Percentiles rank a stretch among this genome's conserved stretches.
These are phyloP conservation scores for Onychomys torridus DNA, from an alignment of 2,797 vertebrate genomes.

Conservation along the genomic window DNA sequence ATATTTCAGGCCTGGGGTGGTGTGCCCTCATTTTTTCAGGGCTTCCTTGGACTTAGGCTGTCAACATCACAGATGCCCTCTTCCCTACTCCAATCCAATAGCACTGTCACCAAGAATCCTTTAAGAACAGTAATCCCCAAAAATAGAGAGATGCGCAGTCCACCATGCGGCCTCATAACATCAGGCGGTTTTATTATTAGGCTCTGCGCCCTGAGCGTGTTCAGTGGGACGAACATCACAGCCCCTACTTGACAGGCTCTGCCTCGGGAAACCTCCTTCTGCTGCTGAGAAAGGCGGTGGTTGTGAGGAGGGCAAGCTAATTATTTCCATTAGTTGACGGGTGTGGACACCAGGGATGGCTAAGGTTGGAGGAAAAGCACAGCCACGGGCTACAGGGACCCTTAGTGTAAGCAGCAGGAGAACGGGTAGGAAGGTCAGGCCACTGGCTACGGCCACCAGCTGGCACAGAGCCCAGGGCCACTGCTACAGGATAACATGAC, in stretches of 20 bases:
- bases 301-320: not conserved
- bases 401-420: not conserved
- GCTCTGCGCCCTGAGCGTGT: not conserved
- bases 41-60: slow-evolving; percentile 28
- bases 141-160: not conserved
- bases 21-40: slow-evolving; percentile 61
- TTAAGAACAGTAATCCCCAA: not conserved
- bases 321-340: not conserved
- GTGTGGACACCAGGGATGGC: not conserved
- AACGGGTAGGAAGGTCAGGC: not conserved
- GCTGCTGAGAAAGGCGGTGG: not conserved
- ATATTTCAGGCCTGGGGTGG: slow-evolving; percentile 74
- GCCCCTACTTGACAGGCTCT: slow-evolving; percentile 4
- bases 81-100: not conserved
- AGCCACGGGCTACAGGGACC: not conserved
- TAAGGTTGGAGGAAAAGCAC: not conserved
- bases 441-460: not conserved
- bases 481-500: fast-evolving
- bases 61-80: not conserved
- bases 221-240: not conserved
- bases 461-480: not conserved
- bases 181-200: slow-evolving; percentile 28
- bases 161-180: not conserved
- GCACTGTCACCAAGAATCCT: slow-evolving; percentile 29
- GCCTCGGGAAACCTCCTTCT: not conserved